These are phyloP conservation scores for Allophyes oxyacanthae DNA, from an alignment of 2,888 invertebrate genomes.

Conservation along the genomic window DNA sequence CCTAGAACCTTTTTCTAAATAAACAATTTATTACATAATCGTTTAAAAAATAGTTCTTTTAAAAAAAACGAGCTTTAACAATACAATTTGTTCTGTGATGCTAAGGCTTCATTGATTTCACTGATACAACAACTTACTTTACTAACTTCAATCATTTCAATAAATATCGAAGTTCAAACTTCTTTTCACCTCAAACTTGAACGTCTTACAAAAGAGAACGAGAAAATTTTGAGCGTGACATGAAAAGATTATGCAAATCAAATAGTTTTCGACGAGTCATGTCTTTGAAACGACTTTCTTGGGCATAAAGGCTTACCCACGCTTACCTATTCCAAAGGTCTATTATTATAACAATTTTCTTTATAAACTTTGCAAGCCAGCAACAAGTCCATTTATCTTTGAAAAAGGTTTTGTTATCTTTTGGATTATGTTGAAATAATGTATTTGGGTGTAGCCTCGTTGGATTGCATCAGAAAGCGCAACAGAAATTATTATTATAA, in stretches of 20 bases:
- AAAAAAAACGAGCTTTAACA: too few relatives aligned
- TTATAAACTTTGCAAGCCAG: constrained; percentile 26
- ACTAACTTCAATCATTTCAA: neutral
- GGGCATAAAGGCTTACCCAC: constrained; percentile 21
- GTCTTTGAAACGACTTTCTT: constrained; percentile 13
- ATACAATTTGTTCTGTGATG: too few relatives aligned
- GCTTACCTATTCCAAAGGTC: constrained; percentile 26
- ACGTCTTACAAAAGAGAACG: neutral
- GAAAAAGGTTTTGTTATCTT: too few relatives aligned
- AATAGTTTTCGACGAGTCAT: constrained; percentile 35
- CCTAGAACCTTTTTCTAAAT: too few relatives aligned
- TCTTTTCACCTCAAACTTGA: constrained; percentile 1
- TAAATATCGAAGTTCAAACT: neutral
- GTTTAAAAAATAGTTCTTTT: too few relatives aligned
- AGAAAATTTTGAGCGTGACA: constrained; percentile 3
- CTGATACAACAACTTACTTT: too few relatives aligned
- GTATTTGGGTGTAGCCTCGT: too few relatives aligned
- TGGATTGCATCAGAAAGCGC: too few relatives aligned
- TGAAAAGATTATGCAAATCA: constrained; percentile 27
- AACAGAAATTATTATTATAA: too few relatives aligned
- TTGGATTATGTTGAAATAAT: too few relatives aligned
- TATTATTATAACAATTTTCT: constrained; percentile 19
- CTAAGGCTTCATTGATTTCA: too few relatives aligned
- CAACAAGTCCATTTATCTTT: constrained; percentile 31
- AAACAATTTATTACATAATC: too few relatives aligned